A percentile compares a stretch with the other conserved stretches of the same genome.
Conservation (phyloP, 2,888 invertebrate genomes). For the Stratiomys singularior region DNA sequence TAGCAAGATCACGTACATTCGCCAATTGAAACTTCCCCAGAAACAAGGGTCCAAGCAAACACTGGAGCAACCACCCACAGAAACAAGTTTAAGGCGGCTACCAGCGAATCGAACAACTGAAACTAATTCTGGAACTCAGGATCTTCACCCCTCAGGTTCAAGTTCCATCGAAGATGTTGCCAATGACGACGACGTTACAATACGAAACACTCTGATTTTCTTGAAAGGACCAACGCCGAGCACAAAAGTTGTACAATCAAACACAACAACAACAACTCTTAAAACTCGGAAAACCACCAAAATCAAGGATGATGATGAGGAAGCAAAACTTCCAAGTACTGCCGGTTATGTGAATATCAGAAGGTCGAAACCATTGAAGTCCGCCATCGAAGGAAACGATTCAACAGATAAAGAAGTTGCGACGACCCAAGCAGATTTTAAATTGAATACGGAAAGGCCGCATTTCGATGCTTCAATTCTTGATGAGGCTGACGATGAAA, state of each 20-base stretch:
- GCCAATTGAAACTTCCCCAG: constrained; percentile 8
- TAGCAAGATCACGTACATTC: constrained; percentile 13
- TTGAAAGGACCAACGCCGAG: constrained; percentile 48
- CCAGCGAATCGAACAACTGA: background rate
- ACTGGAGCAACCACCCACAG: background rate
- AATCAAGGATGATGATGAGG: background rate
- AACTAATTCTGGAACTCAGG: background rate
- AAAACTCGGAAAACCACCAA: background rate
- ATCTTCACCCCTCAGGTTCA: constrained; percentile 13
- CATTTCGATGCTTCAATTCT: background rate
- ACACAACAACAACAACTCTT: background rate
- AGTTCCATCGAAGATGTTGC: constrained; percentile 2
- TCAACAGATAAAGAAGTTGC: too few species aligned
- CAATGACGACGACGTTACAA: constrained; percentile 25
- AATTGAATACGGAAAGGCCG: background rate
- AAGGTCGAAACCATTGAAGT: background rate
- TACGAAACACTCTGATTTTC: constrained; percentile 48
- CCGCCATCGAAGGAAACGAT: too few species aligned
- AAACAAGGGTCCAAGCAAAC: too few species aligned
- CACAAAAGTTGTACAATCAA: background rate
- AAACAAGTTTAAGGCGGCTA: too few species aligned
- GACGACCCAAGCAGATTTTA: too few species aligned
- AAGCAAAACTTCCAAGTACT: background rate
- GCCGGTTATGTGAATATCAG: background rate
- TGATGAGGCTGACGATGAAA: background rate